phyloP scores from a whole-genome alignment of 2,113 vertebrate species.

The Vidua macroura region DNA sequence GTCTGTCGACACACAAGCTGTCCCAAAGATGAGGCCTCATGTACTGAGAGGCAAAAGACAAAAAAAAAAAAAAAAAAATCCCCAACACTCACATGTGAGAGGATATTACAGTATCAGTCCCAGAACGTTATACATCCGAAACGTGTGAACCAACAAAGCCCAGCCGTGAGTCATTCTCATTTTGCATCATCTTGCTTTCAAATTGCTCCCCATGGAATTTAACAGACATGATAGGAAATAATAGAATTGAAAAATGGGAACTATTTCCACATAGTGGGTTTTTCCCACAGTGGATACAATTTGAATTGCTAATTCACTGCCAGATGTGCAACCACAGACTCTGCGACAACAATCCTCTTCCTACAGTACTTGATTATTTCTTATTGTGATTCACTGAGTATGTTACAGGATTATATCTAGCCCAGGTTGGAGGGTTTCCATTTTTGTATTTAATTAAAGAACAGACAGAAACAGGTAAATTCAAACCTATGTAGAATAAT shows the following conservation, averaged over 20 bases:
- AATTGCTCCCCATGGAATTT: constrained; percentile 10
- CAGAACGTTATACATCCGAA: background rate
- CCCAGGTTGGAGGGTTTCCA: background rate
- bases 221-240: constrained; percentile 41
- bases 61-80: too few relatives aligned
- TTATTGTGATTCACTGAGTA: background rate
- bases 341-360: background rate
- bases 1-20: background rate
- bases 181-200: constrained; percentile 3
- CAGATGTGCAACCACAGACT: background rate
- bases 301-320: constrained; percentile 29
- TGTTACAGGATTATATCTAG: background rate
- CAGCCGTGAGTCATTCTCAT: background rate
- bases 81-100: background rate
- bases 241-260: background rate
- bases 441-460: background rate
- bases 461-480: background rate
- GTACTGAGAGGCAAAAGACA: background rate
- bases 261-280: background rate
- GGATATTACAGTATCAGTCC: background rate
- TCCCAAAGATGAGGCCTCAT: background rate
- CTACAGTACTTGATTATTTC: background rate
- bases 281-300: constrained; percentile 11
- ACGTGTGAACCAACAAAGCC: background rate
- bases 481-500: background rate